Evolutionary conservation across 2,113 vertebrate species (phyloP).

Genomic region (Octodon degus): DNA sequence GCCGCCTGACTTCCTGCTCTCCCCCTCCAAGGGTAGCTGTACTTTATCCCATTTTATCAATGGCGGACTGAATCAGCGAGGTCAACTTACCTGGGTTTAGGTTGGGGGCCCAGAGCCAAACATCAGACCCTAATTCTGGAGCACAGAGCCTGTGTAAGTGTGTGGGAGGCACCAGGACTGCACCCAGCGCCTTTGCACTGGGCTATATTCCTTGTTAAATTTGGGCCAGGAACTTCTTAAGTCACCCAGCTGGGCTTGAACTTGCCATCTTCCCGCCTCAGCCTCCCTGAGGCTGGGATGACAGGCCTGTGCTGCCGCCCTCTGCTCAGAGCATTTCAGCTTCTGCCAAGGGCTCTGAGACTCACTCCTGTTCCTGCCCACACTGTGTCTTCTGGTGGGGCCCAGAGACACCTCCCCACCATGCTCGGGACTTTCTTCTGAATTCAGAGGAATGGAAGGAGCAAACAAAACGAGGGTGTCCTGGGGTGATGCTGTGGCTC

Average conservation of each 20-base stretch:
- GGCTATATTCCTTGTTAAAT: neutral
- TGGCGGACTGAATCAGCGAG: too few relatives aligned
- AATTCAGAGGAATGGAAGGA: conserved; percentile 32
- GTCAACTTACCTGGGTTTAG: neutral
- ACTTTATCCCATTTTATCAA: neutral
- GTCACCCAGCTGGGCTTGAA: neutral
- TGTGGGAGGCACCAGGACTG: neutral
- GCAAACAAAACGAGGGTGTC: neutral
- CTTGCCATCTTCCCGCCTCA: neutral
- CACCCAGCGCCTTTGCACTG: neutral
- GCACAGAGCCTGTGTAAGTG: neutral
- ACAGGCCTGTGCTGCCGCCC: neutral
- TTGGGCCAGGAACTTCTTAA: neutral
- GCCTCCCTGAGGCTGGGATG: neutral
- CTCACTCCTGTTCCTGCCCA: neutral
- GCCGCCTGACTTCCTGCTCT: neutral
- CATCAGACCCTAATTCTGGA: accelerated
- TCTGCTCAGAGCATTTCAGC: neutral
- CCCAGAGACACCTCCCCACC: neutral
- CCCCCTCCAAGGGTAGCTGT: neutral
- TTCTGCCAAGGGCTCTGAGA: neutral
- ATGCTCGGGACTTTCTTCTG: neutral
- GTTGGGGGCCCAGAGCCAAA: neutral
- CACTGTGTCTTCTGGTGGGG: neutral
- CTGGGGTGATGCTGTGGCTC: neutral